These are phyloP conservation scores for Listronotus bonariensis DNA, from an alignment of 1,140 invertebrate species.

Conservation along the genomic window DNA sequence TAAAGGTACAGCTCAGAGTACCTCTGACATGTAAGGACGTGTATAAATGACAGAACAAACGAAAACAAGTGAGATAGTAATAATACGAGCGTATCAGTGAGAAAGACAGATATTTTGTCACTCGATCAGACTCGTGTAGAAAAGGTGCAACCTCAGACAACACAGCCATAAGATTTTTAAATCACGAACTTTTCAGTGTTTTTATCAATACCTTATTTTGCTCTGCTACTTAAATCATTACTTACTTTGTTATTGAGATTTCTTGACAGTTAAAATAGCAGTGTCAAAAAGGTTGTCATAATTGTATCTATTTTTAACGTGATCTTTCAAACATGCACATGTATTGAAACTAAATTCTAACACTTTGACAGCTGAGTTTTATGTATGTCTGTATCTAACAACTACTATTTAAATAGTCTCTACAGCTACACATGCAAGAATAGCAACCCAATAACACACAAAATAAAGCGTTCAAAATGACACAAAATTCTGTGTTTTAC, in stretches of 20 bases:
- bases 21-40: slow-evolving; percentile 14
- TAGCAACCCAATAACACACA: slow-evolving; percentile 7
- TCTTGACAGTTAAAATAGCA: slow-evolving; percentile 15
- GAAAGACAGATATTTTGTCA: slow-evolving; percentile 17
- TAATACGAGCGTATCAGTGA: slow-evolving; percentile 19
- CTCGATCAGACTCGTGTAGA: slow-evolving; percentile 28
- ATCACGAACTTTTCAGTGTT: slow-evolving; percentile 33
- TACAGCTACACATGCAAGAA: slow-evolving; percentile 20
- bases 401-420: slow-evolving; percentile 1
- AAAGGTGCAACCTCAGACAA: slow-evolving; percentile 54
- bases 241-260: not conserved
- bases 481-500: too few species aligned
- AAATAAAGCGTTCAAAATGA: too few species aligned
- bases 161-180: slow-evolving; percentile 49
- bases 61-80: slow-evolving; percentile 7
- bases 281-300: slow-evolving; percentile 27
- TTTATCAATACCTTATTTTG: slow-evolving; percentile 5
- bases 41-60: slow-evolving; percentile 11
- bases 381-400: not conserved
- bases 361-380: slow-evolving; percentile 9
- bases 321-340: slow-evolving; percentile 44
- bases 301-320: slow-evolving; percentile 37
- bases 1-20: slow-evolving; percentile 20
- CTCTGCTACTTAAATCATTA: slow-evolving; percentile 5
- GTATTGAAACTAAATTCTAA: slow-evolving; percentile 36